Evolutionary conservation across 2,888 invertebrate species (phyloP), one percentile per base, ranked within the genome.

Genomic region (Luperina testacea): DNA sequence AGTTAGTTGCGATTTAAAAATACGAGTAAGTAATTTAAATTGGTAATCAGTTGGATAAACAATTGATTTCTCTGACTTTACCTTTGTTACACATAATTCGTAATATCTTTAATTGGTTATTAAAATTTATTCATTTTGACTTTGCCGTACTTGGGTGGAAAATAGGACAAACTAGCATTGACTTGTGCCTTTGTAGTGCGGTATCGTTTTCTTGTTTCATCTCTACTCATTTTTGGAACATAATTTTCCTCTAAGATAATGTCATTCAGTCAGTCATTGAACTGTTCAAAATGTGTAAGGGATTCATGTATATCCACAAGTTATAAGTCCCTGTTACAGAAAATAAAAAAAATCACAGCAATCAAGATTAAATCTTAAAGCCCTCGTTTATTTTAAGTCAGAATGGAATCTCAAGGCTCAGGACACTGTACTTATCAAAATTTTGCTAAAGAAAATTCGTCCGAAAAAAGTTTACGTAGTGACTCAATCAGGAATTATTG

Each of bases 401-500:
- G 80, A 86, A 88, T 89, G 77, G 77, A 87, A 85, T 82, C 32
- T 78, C 45, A 70, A 81, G 71, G 78, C 80, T 82, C 77, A 80
- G 65, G 67, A 65, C n/a, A 81, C 72, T 81, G 80, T 80, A n/a
- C n/a, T n/a, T n/a, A 67, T 83, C 79, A 69, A 87, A 89, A 78
- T 89, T 89, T 81, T 61, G 68, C 42, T 75, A n/a, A 77, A 78
- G 84, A 77, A 87, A 89, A 81, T 81, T 84, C 78, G 70, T 78
- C 65, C 67, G 45, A 53, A 72, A 86, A 86, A 86, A 87, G 76
- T 86, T 86, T 75, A 75, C 63, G 72, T n/a, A 87, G 86, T 77
- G 87, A 84, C 77, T 87, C 85, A 84, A 86, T 87, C 85, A 87
- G 79, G 82, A 84, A 82, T 86, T 84, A 87, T 86, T 86, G 82